These are phyloP conservation scores for Parotocinclus haroldoi DNA, from an alignment of 2,797 vertebrate species.

Conservation along the genomic window DNA sequence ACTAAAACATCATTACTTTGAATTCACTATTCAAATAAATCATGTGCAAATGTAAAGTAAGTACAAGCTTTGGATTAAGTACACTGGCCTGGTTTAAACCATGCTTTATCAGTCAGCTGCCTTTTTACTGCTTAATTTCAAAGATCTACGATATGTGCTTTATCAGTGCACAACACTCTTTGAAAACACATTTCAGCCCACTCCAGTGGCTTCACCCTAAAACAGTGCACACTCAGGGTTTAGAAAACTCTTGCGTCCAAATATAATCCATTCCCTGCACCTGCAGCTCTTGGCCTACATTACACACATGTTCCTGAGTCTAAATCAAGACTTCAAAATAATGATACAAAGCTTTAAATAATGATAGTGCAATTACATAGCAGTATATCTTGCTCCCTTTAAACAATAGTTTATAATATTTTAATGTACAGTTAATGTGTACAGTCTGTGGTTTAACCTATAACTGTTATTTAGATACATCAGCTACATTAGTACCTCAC, in stretches of 20 bases:
- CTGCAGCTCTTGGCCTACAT: constrained; percentile 11
- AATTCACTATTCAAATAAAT: neutral
- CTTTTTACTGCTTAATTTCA: neutral
- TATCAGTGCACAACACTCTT: neutral
- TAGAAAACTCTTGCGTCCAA: neutral
- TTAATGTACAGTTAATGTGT: constrained; percentile 6
- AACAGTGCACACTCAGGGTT: neutral
- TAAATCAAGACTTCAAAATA: constrained; percentile 32
- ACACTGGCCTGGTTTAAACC: neutral
- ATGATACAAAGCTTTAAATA: constrained; percentile 19
- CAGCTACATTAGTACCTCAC: constrained; percentile 1
- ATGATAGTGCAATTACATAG: constrained; percentile 42
- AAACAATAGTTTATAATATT: constrained; percentile 1
- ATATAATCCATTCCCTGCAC: constrained; percentile 9
- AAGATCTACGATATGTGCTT: neutral
- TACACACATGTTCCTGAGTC: constrained; percentile 47
- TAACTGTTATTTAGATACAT: constrained; percentile 12
- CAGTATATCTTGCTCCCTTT: constrained; percentile 21
- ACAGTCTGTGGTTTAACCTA: constrained; percentile 22
- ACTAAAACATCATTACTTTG: neutral
- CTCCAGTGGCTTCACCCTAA: neutral
- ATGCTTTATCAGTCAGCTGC: neutral
- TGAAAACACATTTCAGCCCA: neutral
- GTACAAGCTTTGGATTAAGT: neutral
- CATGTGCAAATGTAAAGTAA: neutral